Evolutionary conservation across 2,113 vertebrate genomes (phyloP).

Genomic region (Heterotilapia buettikoferi): DNA sequence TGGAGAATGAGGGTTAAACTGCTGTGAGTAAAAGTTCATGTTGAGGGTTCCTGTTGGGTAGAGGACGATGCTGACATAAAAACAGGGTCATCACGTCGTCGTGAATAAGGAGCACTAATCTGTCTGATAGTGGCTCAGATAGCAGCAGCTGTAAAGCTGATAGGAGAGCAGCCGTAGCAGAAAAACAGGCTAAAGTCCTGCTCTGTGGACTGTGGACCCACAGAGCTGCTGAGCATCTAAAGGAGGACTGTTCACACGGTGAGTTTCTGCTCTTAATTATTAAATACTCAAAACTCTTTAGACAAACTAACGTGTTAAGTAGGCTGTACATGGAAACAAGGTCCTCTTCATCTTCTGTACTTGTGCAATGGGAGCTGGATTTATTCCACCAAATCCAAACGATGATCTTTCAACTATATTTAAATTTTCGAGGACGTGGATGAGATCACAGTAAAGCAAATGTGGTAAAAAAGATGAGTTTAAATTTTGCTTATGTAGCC

Average conservation of each 20-base stretch:
- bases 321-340: background rate
- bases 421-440: background rate
- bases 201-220: constrained; percentile 34
- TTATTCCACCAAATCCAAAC: background rate
- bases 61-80: background rate
- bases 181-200: constrained; percentile 50
- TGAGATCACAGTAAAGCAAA: background rate
- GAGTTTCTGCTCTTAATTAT: constrained; percentile 20
- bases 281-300: background rate
- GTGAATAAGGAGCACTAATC: background rate
- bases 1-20: background rate
- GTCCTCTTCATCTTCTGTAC: background rate
- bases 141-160: constrained; percentile 8
- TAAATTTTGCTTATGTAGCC: background rate
- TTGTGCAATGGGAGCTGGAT: background rate
- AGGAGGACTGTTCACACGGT: constrained; percentile 35
- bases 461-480: background rate
- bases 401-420: background rate
- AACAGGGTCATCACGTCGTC: background rate
- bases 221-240: constrained; percentile 15
- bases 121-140: background rate
- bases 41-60: background rate
- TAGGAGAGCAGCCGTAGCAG: background rate
- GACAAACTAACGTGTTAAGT: background rate
- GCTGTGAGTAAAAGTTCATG: background rate